Conservation (phyloP, 2,113 vertebrate species). For the Leptobrachium leishanense region DNA sequence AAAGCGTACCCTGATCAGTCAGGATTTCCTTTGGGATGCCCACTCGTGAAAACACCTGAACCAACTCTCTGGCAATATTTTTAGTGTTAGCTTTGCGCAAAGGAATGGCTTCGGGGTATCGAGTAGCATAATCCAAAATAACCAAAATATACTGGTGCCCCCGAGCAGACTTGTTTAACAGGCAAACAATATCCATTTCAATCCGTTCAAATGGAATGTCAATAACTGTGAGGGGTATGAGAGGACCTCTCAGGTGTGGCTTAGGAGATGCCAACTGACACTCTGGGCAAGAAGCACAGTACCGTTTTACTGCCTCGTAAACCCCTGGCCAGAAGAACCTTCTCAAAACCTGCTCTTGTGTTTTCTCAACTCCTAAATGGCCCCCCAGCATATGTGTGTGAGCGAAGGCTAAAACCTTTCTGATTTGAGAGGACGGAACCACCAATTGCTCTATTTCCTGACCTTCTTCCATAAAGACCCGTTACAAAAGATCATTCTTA, state of each 20-base stretch:
- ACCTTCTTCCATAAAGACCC: neutral
- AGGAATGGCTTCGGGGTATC: no score
- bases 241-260: neutral
- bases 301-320: neutral
- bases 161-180: neutral
- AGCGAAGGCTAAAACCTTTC: neutral
- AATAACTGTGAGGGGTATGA: neutral
- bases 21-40: no score
- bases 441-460: neutral
- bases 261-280: neutral
- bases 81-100: no score
- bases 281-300: neutral
- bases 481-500: neutral
- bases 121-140: no score
- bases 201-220: neutral
- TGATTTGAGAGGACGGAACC: neutral
- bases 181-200: neutral
- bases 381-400: neutral
- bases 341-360: neutral
- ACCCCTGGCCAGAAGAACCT: neutral
- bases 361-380: neutral
- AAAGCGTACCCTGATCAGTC: no score
- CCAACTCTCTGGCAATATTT: no score
- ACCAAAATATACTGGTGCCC: neutral
- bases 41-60: no score